A percentile compares a stretch with the other conserved stretches of the same genome.
These are phyloP conservation scores for Trematomus loennbergii DNA, from an alignment of 2,113 vertebrate species.

Conservation along the genomic window DNA sequence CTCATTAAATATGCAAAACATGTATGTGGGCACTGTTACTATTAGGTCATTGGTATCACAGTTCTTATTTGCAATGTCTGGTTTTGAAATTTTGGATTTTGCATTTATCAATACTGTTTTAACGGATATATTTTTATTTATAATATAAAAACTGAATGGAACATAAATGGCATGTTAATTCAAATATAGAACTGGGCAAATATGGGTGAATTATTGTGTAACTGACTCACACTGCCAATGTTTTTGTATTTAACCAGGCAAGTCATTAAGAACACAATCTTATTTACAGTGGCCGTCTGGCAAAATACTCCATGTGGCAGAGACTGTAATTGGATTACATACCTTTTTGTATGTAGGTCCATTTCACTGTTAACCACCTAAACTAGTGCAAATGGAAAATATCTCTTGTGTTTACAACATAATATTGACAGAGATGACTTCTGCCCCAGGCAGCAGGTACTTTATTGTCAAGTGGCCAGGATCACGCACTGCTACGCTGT, in stretches of 20 bases:
- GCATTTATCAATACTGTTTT: not conserved
- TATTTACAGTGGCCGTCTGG: no score
- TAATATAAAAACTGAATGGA: not conserved
- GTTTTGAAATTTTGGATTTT: not conserved
- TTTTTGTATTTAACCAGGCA: no score
- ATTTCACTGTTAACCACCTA: slow-evolving; percentile 58
- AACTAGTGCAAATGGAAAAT: slow-evolving; percentile 58
- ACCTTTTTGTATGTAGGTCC: slow-evolving; percentile 28
- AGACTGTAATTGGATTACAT: slow-evolving; percentile 36
- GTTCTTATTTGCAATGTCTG: not conserved
- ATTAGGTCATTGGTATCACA: not conserved
- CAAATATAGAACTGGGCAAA: not conserved
- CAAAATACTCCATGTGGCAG: not conserved
- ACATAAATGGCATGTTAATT: not conserved
- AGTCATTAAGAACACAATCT: no score
- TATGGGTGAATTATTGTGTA: not conserved
- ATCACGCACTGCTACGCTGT: slow-evolving; percentile 39
- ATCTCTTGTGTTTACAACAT: slow-evolving; percentile 72
- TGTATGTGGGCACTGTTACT: not conserved
- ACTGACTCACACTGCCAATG: not conserved
- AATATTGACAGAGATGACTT: slow-evolving; percentile 69
- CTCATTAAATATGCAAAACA: not conserved
- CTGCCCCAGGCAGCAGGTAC: slow-evolving; percentile 73
- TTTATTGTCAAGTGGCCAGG: slow-evolving; percentile 57
- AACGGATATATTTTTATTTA: not conserved